phyloP scores from a whole-genome alignment of 2,888 invertebrate genomes.

The Leucophenga montana region DNA sequence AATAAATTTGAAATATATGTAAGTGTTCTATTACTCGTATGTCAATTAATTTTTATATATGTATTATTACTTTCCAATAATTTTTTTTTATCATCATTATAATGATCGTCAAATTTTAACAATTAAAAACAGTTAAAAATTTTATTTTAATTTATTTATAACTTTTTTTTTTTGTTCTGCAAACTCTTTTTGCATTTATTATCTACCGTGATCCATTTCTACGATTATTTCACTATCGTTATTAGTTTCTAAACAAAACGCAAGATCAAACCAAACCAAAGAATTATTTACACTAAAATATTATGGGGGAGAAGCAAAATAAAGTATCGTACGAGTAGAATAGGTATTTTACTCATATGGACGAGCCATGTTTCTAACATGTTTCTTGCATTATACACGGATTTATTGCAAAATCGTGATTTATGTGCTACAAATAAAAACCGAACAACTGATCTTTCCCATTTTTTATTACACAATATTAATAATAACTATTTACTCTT shows the following conservation, averaged over 20 bases:
- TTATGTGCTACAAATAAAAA: conserved; percentile 10
- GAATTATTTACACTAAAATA: conserved; percentile 62
- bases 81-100: conserved; percentile 10
- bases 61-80: conserved; percentile 33
- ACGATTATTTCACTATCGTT: conserved; percentile 47
- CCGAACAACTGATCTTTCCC: neutral
- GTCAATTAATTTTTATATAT: conserved; percentile 36
- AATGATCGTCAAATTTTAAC: conserved; percentile 57
- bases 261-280: conserved; percentile 50
- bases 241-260: conserved; percentile 48
- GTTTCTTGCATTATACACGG: conserved; percentile 26
- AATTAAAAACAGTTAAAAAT: conserved; percentile 68
- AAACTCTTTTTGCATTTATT: conserved; percentile 49
- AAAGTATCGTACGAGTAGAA: neutral
- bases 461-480: conserved; percentile 10
- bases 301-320: conserved; percentile 10
- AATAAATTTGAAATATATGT: conserved; percentile 36
- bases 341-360: neutral
- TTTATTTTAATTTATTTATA: conserved; percentile 29
- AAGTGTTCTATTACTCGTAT: conserved; percentile 25
- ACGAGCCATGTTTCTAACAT: neutral
- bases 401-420: conserved; percentile 5
- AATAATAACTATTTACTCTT: neutral
- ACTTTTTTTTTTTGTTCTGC: conserved; percentile 40
- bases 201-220: conserved; percentile 48